phyloP scores from a whole-genome alignment of 2,888 invertebrate genomes.

The Drosophila barbarae region DNA sequence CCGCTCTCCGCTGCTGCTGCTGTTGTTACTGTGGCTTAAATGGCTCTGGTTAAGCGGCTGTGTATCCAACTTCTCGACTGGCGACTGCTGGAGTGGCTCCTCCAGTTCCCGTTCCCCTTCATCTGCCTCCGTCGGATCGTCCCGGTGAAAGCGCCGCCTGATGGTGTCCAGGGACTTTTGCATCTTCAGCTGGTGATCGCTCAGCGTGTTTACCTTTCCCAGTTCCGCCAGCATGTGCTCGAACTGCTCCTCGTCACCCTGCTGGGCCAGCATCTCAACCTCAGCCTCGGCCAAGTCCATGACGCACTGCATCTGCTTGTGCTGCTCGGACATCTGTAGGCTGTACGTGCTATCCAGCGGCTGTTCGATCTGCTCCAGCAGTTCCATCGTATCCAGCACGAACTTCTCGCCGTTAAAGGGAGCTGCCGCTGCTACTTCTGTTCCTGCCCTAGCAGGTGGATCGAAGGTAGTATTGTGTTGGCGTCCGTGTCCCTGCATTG shows the following conservation, averaged over 20 bases:
- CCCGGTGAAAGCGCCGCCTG: constrained; percentile 75
- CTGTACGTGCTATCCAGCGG: constrained; percentile 71
- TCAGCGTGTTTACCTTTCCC: constrained; percentile 68
- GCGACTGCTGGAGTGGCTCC: constrained; percentile 18
- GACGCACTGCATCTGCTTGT: constrained; percentile 72
- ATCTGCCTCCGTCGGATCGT: constrained; percentile 44
- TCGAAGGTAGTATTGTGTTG: constrained; percentile 70
- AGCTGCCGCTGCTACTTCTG: background rate
- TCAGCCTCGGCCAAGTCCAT: constrained; percentile 73
- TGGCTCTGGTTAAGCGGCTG: constrained; percentile 42
- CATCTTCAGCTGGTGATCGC: constrained; percentile 78
- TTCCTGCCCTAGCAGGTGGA: constrained; percentile 20
- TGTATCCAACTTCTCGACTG: constrained; percentile 24
- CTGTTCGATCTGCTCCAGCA: constrained; percentile 72
- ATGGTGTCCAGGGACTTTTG: constrained; percentile 78
- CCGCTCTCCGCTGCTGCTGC: constrained; percentile 65
- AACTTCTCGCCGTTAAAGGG: constrained; percentile 46
- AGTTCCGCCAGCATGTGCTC: constrained; percentile 78
- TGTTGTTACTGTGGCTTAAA: constrained; percentile 49
- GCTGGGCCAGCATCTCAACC: constrained; percentile 73
- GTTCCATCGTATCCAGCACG: constrained; percentile 62
- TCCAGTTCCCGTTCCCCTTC: constrained; percentile 5
- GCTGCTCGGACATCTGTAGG: constrained; percentile 47
- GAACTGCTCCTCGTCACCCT: constrained; percentile 77
- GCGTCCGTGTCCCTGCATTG: constrained; percentile 34